A percentile compares a stretch with the other conserved stretches of the same genome.
These are phyloP conservation scores for Hydrolagus affinis DNA, from an alignment of 2,113 vertebrate species.

Conservation along the genomic window DNA sequence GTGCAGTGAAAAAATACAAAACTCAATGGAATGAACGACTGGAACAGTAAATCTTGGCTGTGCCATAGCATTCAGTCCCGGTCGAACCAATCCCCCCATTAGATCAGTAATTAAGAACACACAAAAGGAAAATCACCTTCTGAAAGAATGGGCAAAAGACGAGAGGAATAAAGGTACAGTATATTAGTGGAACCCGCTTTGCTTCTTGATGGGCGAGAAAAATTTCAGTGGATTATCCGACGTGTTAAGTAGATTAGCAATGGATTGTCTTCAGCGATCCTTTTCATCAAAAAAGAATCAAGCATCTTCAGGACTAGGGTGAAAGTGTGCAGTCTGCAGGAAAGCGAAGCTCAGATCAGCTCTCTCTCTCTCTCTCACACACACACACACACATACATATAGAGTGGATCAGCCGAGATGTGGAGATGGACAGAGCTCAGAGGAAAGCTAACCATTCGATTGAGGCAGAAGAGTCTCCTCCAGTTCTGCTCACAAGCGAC, in stretches of 20 bases:
- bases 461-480: too few species aligned
- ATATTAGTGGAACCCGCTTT: slow-evolving; percentile 41
- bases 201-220: slow-evolving; percentile 47
- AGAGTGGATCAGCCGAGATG: too few species aligned
- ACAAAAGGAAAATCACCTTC: slow-evolving; percentile 40
- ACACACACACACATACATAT: too few species aligned
- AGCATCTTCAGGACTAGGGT: background rate
- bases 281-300: background rate
- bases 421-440: too few species aligned
- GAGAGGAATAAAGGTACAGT: slow-evolving; percentile 40
- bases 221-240: slow-evolving; percentile 41
- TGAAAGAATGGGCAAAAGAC: slow-evolving; percentile 37
- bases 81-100: slow-evolving; percentile 31
- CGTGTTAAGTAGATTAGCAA: slow-evolving; percentile 50
- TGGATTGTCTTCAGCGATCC: slow-evolving; percentile 33
- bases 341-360: too few species aligned
- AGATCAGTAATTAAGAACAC: background rate
- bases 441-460: too few species aligned
- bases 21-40: slow-evolving; percentile 35
- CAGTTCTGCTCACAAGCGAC: too few species aligned
- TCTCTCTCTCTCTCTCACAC: too few species aligned
- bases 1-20: slow-evolving; percentile 33
- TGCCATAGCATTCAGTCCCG: slow-evolving; percentile 11
- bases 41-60: slow-evolving; percentile 36
- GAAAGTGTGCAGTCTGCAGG: too few species aligned